Evolutionary conservation across 2,888 invertebrate genomes (phyloP).

Genomic region (Linnaemya tessellans): DNA sequence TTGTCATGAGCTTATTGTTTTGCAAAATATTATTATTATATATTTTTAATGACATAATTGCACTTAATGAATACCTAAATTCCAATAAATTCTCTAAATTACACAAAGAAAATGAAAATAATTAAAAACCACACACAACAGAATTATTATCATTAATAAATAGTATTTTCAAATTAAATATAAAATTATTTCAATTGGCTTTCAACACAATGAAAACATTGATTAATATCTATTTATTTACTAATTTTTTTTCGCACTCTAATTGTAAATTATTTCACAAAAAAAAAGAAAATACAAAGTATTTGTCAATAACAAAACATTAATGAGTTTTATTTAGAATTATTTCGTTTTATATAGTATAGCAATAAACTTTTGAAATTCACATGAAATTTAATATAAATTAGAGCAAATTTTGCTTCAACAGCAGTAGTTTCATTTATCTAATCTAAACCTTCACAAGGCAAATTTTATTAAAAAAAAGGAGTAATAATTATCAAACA

Average conservation of each 20-base stretch:
- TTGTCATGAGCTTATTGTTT: neutral
- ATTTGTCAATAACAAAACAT: conserved; percentile 3
- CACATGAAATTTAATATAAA: conserved; percentile 56
- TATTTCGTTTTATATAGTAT: neutral
- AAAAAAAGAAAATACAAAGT: too few species aligned
- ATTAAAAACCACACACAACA: conserved; percentile 29
- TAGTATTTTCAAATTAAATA: conserved; percentile 56
- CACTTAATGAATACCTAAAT: conserved; percentile 63
- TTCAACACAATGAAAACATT: conserved; percentile 54
- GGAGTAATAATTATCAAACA: too few species aligned
- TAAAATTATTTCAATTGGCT: conserved; percentile 50
- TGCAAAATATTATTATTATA: neutral
- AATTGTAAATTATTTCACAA: conserved; percentile 14
- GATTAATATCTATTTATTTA: conserved; percentile 23
- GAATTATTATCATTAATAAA: conserved; percentile 42
- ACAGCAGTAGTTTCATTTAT: conserved; percentile 31
- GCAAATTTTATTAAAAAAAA: neutral
- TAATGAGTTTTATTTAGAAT: neutral
- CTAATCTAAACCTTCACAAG: neutral
- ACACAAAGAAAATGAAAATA: conserved; percentile 12
- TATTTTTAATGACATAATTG: conserved; percentile 57
- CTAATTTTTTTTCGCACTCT: neutral
- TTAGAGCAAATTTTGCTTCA: neutral
- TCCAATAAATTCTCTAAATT: conserved; percentile 37
- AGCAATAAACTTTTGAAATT: neutral